A percentile compares a stretch with the other conserved stretches of the same genome.
phyloP scores from a whole-genome alignment of 2,113 vertebrate species.

The Drymodes brunneopygia region DNA sequence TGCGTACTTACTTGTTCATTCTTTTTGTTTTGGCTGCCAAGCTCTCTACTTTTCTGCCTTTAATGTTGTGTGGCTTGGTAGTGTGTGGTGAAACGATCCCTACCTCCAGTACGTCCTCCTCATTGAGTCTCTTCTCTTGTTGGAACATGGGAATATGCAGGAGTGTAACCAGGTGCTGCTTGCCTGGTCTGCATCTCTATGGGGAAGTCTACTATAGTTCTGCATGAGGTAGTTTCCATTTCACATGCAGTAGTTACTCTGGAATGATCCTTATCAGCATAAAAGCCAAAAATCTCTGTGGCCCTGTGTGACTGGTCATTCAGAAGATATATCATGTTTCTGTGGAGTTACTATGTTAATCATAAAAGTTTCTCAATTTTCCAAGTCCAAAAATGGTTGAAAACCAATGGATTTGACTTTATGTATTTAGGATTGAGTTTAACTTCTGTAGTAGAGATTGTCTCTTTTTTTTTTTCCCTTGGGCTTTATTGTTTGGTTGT shows the following conservation, averaged over 20 bases:
- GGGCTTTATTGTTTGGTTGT: not conserved
- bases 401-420: not conserved
- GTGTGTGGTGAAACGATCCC: not conserved
- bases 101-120: not conserved
- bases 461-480: not conserved
- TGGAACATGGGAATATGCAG: fast-evolving
- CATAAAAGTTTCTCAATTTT: not conserved
- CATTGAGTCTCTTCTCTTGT: not conserved
- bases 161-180: fast-evolving
- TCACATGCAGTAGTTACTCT: not conserved
- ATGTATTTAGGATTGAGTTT: not conserved
- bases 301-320: not conserved
- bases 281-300: not conserved
- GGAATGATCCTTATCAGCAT: not conserved
- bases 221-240: not conserved
- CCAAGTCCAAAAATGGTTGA: not conserved
- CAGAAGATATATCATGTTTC: not conserved
- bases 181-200: not conserved
- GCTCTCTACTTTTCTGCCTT: not conserved
- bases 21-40: not conserved
- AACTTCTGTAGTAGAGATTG: not conserved
- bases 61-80: not conserved
- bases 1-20: not conserved
- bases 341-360: not conserved
- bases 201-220: fast-evolving